Conservation (phyloP, 2,888 invertebrate genomes). For the Tortricodes alternella region DNA sequence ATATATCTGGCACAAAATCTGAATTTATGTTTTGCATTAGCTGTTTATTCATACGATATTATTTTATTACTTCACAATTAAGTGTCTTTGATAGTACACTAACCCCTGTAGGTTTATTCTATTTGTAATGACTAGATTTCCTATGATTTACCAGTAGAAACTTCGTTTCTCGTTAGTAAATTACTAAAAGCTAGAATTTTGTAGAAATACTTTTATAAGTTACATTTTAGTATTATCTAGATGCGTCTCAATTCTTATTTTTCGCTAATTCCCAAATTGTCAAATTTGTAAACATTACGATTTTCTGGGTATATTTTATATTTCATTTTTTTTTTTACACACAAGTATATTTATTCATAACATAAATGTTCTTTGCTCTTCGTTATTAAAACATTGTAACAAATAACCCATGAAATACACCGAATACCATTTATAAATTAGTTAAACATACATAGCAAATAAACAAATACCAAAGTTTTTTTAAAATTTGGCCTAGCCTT, state of each 20-base stretch:
- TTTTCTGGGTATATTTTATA: too few species aligned
- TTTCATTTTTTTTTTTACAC: too few species aligned
- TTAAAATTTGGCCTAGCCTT: conserved; percentile 45
- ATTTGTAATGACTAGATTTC: conserved; percentile 38
- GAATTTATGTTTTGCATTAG: neutral
- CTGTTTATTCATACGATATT: neutral
- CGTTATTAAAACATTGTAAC: conserved; percentile 9
- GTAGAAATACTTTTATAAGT: too few species aligned
- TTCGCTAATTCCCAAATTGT: too few species aligned
- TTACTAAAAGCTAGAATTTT: neutral
- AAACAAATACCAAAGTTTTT: conserved; percentile 27
- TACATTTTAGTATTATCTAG: neutral
- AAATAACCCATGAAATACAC: conserved; percentile 7
- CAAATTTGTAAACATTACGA: too few species aligned
- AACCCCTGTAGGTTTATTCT: conserved; percentile 42
- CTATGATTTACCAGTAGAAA: conserved; percentile 29
- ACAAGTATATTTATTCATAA: too few species aligned
- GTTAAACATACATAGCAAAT: conserved; percentile 31
- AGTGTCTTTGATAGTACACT: conserved; percentile 33
- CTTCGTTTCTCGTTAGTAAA: conserved; percentile 32
- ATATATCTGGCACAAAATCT: neutral
- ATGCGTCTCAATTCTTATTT: too few species aligned
- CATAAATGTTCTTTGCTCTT: too few species aligned
- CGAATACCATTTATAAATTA: conserved; percentile 26
- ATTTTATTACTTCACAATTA: neutral